Percentiles rank a stretch among this genome's conserved stretches.
These are phyloP conservation scores for Chloroceryle aenea DNA, from an alignment of 2,113 vertebrate species.

Conservation along the genomic window DNA sequence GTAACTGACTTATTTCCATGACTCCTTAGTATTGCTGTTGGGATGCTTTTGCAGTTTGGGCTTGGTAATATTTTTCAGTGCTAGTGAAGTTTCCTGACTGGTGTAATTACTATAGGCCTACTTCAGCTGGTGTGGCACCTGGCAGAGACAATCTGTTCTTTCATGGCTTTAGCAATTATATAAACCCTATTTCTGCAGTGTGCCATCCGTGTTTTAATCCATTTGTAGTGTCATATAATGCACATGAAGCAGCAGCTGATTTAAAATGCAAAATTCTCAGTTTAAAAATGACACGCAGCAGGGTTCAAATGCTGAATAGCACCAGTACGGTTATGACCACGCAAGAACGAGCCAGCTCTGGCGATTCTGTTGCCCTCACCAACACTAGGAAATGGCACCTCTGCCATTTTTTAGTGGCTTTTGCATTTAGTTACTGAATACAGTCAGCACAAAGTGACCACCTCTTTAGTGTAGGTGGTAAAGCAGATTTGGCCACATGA, in stretches of 20 bases:
- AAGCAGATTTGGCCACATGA: not conserved
- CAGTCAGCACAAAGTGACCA: not conserved
- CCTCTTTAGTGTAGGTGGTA: not conserved
- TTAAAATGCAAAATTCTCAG: not conserved
- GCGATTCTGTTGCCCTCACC: not conserved
- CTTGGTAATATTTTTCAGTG: not conserved
- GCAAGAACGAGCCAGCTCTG: not conserved
- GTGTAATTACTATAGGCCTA: not conserved
- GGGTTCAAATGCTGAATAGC: not conserved
- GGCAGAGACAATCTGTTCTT: conserved; percentile 36
- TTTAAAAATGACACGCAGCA: not conserved
- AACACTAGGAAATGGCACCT: not conserved
- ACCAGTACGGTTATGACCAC: not conserved
- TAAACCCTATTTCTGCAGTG: not conserved
- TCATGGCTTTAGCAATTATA: conserved; percentile 23
- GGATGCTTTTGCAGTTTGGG: not conserved
- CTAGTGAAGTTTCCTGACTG: not conserved
- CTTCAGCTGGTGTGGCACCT: conserved; percentile 43
- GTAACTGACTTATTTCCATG: not conserved
- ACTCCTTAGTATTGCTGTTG: not conserved
- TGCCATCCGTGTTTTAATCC: not conserved
- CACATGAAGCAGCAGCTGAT: not conserved
- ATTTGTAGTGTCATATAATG: not conserved
- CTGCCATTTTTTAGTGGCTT: not conserved
- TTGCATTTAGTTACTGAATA: not conserved